Conservation (phyloP, 2,113 vertebrate species). For the Panurus biarmicus region DNA sequence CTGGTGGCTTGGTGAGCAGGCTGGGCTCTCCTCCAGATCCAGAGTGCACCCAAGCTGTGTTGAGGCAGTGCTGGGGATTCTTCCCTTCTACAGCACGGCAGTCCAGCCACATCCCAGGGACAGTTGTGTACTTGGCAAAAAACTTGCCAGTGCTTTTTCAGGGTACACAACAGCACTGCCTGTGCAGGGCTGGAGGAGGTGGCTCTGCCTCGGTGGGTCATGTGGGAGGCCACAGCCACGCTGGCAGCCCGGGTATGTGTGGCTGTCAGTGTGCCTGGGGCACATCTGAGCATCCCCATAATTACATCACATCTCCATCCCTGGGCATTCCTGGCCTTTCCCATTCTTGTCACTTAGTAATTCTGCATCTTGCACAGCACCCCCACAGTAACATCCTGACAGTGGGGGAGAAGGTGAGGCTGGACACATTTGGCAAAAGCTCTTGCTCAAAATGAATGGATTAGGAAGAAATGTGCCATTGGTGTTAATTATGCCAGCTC, state of each 20-base stretch:
- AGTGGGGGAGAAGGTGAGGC: not conserved
- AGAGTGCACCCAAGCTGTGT: rapidly evolving
- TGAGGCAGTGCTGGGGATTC: not conserved
- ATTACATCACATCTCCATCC: not conserved
- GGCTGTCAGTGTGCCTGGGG: not conserved
- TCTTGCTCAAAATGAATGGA: not conserved
- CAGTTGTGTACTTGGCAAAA: not conserved
- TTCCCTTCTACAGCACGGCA: not conserved
- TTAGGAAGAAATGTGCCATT: not conserved
- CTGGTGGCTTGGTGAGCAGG: rapidly evolving
- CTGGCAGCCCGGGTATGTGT: rapidly evolving
- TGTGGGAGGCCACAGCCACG: rapidly evolving
- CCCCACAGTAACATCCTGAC: rapidly evolving
- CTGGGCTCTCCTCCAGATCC: too few species aligned
- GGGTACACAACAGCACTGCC: rapidly evolving
- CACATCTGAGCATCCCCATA: not conserved
- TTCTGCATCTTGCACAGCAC: not conserved
- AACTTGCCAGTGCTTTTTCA: not conserved
- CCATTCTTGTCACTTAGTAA: not conserved
- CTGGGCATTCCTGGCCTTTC: not conserved
- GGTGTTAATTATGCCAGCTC: not conserved
- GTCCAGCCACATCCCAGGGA: too few species aligned
- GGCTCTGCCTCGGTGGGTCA: rapidly evolving
- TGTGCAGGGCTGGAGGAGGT: not conserved
- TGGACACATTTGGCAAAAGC: not conserved